These are phyloP conservation scores for Etia nguti DNA, from an alignment of 2,113 vertebrate genomes.

Conservation along the genomic window DNA sequence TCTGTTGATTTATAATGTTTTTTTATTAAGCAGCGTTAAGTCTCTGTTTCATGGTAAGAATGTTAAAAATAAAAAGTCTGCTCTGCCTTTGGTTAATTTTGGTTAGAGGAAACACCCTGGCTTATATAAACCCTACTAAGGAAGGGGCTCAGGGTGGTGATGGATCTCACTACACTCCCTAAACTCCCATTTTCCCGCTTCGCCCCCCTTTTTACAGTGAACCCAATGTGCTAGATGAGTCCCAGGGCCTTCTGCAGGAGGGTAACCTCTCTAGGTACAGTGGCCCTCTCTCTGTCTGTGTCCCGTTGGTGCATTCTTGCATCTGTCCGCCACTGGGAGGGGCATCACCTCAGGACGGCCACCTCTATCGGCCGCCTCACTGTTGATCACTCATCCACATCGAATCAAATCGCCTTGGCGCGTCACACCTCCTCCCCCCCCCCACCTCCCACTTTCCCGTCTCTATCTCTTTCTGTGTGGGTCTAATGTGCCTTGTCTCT, in stretches of 20 bases:
- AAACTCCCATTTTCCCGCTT: conserved; percentile 77
- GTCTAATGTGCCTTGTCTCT: conserved; percentile 44
- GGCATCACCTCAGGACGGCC: conserved; percentile 44
- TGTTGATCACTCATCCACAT: conserved; percentile 75
- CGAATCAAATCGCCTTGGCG: conserved; percentile 53
- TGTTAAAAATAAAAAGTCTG: not conserved
- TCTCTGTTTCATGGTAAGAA: conserved; percentile 4
- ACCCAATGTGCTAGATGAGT: conserved; percentile 99
- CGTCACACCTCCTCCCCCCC: not conserved
- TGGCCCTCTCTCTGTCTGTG: conserved; percentile 80
- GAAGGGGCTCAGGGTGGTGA: conserved; percentile 32
- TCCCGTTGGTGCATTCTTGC: conserved; percentile 78
- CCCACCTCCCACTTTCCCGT: conserved; percentile 3
- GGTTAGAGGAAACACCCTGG: not conserved
- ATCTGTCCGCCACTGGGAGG: conserved; percentile 56
- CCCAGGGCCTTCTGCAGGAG: conserved; percentile 97
- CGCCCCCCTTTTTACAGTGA: conserved; percentile 89
- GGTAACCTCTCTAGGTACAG: conserved; percentile 99
- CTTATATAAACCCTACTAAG: not conserved
- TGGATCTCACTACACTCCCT: conserved; percentile 75
- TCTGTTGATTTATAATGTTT: conserved; percentile 22
- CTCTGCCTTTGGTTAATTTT: not conserved
- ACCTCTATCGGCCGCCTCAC: conserved; percentile 36
- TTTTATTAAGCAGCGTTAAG: not conserved
- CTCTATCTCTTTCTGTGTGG: conserved; percentile 55